Evolutionary conservation across 2,888 invertebrate species (phyloP), one percentile per base, ranked within the genome.

Genomic region (Cheilosia impressa): DNA sequence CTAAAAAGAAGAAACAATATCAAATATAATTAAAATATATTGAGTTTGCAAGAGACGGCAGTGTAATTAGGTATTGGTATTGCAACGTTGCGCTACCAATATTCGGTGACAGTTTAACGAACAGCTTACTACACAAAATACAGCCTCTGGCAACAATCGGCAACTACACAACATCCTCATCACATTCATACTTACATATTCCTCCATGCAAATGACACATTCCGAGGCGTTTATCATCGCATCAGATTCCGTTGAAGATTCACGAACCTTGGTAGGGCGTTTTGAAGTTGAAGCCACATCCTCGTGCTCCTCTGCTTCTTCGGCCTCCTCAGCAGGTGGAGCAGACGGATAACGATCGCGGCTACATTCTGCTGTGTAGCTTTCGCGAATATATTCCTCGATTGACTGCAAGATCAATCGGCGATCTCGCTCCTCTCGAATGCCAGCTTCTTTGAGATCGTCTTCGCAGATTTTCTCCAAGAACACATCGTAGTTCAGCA

Each of bases 141-240:
- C 19, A 19, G 19, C 19, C 19, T 19, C 19, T 9, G 31, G 9
- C 9, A 34, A 7, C 31, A 34, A 34, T 1, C 31, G 10, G 9
- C 10, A 34, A 34, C 10, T 34, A 9, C 34, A 34, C 34, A 34
- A 34, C 2, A 38, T 4, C 4, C 4, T 13, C 38, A 13, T 13
- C 13, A 4, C 13, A 38, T 13, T 13, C 38, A 66, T 24, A 91
- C 93, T 93, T 93, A 95, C 96, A 92, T 93, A 91, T 88, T 93
- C 92, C 92, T 97, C 97, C 94, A 97, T 94, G 91, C 97, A 97
- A 88, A 97, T 94, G 45, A 97, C 96, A 93, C 97, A 97, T 93
- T 97, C 97, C 9, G 94, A 93, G 55, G 90, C 90, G 63, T 92
- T 92, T 41, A 55, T 31, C 79, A 90, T 89, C 77, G 92, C 89